Evolutionary conservation across 2,113 vertebrate genomes (phyloP).

Genomic region (Cololabis saira): DNA sequence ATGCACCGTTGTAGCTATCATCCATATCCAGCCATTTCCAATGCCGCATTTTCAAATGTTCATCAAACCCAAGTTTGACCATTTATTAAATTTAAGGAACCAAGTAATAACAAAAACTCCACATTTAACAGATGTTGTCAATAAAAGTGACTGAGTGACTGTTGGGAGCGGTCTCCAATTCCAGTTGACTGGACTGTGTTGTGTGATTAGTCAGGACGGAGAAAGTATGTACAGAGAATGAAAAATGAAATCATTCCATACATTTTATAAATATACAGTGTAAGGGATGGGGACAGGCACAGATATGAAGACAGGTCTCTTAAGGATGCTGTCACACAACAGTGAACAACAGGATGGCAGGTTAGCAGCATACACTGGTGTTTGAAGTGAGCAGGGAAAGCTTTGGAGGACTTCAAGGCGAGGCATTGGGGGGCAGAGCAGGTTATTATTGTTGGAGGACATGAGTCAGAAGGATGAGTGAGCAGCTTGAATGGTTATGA

Average conservation of each 20-base stretch:
- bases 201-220: not conserved
- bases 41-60: too few relatives aligned
- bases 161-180: too few relatives aligned
- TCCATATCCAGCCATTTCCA: too few relatives aligned
- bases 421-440: constrained; percentile 29
- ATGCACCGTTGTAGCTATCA: too few relatives aligned
- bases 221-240: constrained; percentile 5
- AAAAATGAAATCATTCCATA: constrained; percentile 42
- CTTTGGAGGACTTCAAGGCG: constrained; percentile 30
- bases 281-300: not conserved
- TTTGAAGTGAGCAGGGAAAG: constrained; percentile 44
- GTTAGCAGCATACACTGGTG: constrained; percentile 56
- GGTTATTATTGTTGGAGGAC: constrained; percentile 62
- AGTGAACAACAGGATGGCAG: constrained; percentile 29
- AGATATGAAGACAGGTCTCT: constrained; percentile 16
- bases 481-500: constrained; percentile 63
- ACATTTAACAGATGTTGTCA: not conserved
- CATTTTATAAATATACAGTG: not conserved
- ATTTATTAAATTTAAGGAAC: too few relatives aligned
- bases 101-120: too few relatives aligned
- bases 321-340: constrained; percentile 20
- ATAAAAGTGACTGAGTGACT: too few relatives aligned
- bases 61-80: too few relatives aligned
- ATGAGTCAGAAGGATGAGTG: constrained; percentile 59
- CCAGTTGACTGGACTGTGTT: not conserved